A percentile compares a stretch with the other conserved stretches of the same genome.
phyloP scores from a whole-genome alignment of 2,113 vertebrate species.

The Rhynchomys soricoides region DNA sequence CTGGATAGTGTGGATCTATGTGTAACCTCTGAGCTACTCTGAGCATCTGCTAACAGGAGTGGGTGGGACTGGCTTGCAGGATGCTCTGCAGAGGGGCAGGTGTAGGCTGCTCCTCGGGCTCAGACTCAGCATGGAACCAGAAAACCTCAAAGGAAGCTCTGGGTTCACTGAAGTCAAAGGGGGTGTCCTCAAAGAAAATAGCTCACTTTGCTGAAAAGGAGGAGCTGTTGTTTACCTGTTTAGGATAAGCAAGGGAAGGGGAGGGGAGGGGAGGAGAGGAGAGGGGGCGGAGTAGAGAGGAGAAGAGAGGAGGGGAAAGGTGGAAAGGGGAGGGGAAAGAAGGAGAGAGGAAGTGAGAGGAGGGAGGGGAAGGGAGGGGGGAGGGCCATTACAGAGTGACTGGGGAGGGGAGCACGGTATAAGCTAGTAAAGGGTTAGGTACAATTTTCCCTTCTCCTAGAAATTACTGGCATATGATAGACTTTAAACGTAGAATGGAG shows the following conservation, averaged over 20 bases:
- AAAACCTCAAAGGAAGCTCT: background rate
- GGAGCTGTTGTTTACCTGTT: background rate
- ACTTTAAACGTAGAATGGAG: background rate
- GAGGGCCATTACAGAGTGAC: background rate
- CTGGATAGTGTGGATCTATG: background rate
- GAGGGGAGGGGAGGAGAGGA: background rate
- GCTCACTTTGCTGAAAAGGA: background rate
- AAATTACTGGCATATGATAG: background rate
- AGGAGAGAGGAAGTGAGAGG: no score
- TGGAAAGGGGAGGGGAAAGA: no score
- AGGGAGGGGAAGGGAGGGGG: background rate
- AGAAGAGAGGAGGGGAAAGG: no score
- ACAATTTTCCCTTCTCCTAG: background rate
- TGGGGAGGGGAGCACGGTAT: accelerated
- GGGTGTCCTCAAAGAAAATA: background rate
- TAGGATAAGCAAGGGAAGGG: background rate
- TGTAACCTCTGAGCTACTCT: background rate
- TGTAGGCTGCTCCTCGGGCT: background rate
- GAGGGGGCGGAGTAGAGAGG: no score
- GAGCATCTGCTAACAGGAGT: background rate
- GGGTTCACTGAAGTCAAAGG: background rate
- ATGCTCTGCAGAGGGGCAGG: background rate
- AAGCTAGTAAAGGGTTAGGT: background rate
- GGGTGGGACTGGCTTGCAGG: background rate
- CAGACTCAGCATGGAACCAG: background rate